Evolutionary conservation across 1,140 invertebrate genomes (phyloP), one percentile per base, ranked within the genome.

Genomic region (Drosophila nikananu): DNA sequence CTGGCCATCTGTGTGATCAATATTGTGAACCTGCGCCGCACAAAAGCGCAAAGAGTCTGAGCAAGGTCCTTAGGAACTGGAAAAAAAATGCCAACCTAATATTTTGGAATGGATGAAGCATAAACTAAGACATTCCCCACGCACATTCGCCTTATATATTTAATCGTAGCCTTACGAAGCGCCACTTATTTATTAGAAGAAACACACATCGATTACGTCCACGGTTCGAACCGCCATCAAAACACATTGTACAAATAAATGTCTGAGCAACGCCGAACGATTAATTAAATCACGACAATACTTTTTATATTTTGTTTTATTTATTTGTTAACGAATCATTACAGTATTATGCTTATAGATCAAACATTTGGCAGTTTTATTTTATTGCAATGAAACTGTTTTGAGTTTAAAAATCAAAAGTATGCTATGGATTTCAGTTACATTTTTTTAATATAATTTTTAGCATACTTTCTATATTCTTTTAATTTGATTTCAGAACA

Each of bases 1-100:
- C 76, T 94, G 37, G 23, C 72, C 3, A 93, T 95, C 21, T 82
- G 93, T 6, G 75, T 94, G 1, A 89, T 95, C 6, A 95, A 95
- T 65, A 92, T 94, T 15, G 65, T 94, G 12, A 94, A 95, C 79
- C 94, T 94, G n/a, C 92, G 93, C 39, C 89, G 91, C 37, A 92
- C 91, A 17, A 81, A 80, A 9, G 48, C 77, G 1, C 77, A 78
- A 21, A 72, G 91, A 51, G 87, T 92, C 35, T 92, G 52, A 79
- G 27, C 25, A 15, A 37, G 17, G 4, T 30, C 55, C 30, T 23
- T 3, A 23, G 21, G n/a, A 37, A 19, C 13, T 41, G n/a, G 30
- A 21, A 17, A 13, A 3, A 51, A 13, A 48, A n/a, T 51, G 58
- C 25, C 59, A 25, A 30, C 1, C 27, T 19, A 23, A 55, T 9